These are phyloP conservation scores for Danio kyathit DNA, from an alignment of 2,797 vertebrate genomes.

Conservation along the genomic window DNA sequence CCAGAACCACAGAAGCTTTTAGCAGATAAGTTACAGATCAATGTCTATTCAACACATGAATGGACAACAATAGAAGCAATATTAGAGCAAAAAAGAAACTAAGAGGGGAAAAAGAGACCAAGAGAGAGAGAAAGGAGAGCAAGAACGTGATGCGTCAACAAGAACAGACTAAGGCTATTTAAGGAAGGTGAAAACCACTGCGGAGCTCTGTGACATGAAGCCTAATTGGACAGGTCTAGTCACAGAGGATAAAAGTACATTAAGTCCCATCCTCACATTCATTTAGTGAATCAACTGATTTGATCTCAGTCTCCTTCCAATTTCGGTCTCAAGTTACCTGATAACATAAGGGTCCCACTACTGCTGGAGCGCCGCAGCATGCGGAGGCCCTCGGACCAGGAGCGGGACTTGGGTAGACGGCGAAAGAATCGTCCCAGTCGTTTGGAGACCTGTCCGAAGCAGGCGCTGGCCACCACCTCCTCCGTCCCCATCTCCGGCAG, in stretches of 20 bases:
- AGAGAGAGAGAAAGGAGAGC: conserved; percentile 35
- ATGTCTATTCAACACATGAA: conserved; percentile 43
- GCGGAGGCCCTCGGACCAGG: conserved; percentile 81
- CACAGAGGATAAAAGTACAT: conserved; percentile 16
- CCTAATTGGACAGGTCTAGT: conserved; percentile 16
- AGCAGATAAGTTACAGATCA: conserved; percentile 31
- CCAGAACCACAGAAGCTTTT: conserved; percentile 44
- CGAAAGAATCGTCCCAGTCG: conserved; percentile 86
- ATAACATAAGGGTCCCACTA: conserved; percentile 77
- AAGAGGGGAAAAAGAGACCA: conserved; percentile 27
- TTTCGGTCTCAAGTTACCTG: conserved; percentile 80
- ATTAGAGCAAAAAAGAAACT: conserved; percentile 14
- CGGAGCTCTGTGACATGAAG: conserved; percentile 46
- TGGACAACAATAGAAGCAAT: conserved; percentile 45
- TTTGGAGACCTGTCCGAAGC: conserved; percentile 86
- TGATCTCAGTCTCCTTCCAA: neutral
- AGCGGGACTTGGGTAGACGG: conserved; percentile 85
- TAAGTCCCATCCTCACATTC: conserved; percentile 20
- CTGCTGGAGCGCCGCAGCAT: conserved; percentile 79
- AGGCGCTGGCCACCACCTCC: conserved; percentile 74
- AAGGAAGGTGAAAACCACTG: conserved; percentile 51
- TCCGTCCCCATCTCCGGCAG: conserved; percentile 75
- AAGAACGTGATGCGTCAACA: conserved; percentile 49
- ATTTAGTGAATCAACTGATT: conserved; percentile 28
- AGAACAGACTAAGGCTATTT: conserved; percentile 55